Evolutionary conservation across 2,113 vertebrate species (phyloP).

Genomic region (Falco punctatus): DNA sequence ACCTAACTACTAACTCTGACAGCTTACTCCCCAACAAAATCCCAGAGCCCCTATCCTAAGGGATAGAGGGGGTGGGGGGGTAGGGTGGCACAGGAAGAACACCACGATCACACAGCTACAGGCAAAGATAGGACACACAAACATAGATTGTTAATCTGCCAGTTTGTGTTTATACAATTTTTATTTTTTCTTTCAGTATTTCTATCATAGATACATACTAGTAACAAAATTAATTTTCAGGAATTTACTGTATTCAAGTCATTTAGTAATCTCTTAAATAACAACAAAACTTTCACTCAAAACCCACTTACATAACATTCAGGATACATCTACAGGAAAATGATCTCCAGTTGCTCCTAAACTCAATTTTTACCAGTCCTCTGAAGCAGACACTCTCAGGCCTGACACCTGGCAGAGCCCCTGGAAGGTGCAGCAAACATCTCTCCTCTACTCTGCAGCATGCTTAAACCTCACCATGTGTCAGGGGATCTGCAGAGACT

Average conservation of each 20-base stretch:
- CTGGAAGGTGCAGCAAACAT: rapidly evolving
- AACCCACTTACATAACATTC: not conserved
- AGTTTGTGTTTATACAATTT: not conserved
- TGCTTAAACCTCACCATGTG: not conserved
- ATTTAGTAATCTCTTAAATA: not conserved
- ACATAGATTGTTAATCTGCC: not conserved
- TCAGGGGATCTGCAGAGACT: not conserved
- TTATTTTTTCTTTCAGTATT: not conserved
- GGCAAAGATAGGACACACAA: not conserved
- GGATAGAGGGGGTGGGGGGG: no score
- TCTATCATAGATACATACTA: not conserved
- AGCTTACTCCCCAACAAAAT: not conserved
- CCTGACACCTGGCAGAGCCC: not conserved
- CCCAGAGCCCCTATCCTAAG: not conserved
- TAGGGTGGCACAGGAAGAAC: not conserved
- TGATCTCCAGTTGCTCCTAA: not conserved
- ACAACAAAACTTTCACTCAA: not conserved
- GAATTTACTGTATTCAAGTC: not conserved
- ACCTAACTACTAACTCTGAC: not conserved
- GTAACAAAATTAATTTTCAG: not conserved
- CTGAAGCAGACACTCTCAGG: not conserved
- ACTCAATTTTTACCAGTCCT: not conserved
- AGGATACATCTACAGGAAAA: not conserved
- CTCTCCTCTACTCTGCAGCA: not conserved
- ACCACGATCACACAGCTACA: not conserved